Evolutionary conservation across 2,888 invertebrate genomes (phyloP).

Genomic region (Azorinus chamasolen): DNA sequence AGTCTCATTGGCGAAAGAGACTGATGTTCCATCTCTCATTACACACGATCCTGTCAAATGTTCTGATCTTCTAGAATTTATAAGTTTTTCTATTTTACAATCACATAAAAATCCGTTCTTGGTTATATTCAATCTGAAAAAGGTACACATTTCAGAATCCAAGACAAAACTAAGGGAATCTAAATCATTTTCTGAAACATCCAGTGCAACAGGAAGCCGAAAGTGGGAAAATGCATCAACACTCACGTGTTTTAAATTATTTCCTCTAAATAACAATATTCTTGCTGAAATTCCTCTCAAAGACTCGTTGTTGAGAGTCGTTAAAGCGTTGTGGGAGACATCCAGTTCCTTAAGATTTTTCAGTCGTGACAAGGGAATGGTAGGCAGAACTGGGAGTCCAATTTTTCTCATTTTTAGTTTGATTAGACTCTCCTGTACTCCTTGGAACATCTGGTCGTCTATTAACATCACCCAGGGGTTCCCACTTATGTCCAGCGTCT

Average conservation of each 20-base stretch:
- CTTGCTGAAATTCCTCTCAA: slow-evolving; percentile 49
- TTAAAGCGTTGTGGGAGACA: slow-evolving; percentile 41
- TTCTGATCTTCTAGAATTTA: slow-evolving; percentile 47
- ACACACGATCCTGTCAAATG: slow-evolving; percentile 42
- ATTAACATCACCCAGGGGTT: slow-evolving; percentile 44
- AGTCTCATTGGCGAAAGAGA: slow-evolving; percentile 27
- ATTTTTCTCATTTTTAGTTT: slow-evolving; percentile 43
- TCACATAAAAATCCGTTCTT: slow-evolving; percentile 60
- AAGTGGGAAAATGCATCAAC: slow-evolving; percentile 51
- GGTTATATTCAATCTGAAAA: slow-evolving; percentile 53
- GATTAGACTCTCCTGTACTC: slow-evolving; percentile 39
- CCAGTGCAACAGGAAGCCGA: slow-evolving; percentile 39
- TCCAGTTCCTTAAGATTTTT: slow-evolving; percentile 33
- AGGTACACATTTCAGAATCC: slow-evolving; percentile 49
- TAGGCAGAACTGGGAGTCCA: slow-evolving; percentile 40
- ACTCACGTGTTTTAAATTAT: slow-evolving; percentile 49
- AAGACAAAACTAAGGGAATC: slow-evolving; percentile 54
- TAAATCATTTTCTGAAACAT: slow-evolving; percentile 50
- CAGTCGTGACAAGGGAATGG: slow-evolving; percentile 30
- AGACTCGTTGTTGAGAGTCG: slow-evolving; percentile 40
- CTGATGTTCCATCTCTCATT: slow-evolving; percentile 17
- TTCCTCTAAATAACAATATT: slow-evolving; percentile 43
- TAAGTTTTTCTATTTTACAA: slow-evolving; percentile 53
- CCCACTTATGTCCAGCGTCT: slow-evolving; percentile 53
- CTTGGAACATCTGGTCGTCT: slow-evolving; percentile 50